Conservation (phyloP, 2,888 invertebrate species). For the Chaitophorus viminalis region DNA sequence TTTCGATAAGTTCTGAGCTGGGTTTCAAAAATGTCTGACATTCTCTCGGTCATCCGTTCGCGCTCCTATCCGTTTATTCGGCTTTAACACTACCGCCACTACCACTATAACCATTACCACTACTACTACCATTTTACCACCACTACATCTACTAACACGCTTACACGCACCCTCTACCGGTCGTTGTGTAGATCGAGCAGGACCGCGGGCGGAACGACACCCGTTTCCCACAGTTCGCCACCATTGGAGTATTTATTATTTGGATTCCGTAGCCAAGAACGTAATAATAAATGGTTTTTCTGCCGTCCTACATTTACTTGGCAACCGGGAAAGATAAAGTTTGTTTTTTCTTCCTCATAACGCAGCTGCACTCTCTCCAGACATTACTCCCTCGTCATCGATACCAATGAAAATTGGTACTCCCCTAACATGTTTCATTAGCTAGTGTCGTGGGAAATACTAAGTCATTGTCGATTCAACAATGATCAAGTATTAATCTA, state of each 20-base stretch:
- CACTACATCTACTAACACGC: not conserved
- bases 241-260: conserved; percentile 57
- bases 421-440: not conserved
- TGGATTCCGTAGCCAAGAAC: conserved; percentile 57
- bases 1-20: conserved; percentile 48
- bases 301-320: conserved; percentile 50
- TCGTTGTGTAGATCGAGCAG: not conserved
- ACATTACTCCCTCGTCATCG: not conserved
- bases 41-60: conserved; percentile 22
- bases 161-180: too few species aligned
- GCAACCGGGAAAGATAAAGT: conserved; percentile 48
- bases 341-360: conserved; percentile 36
- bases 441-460: not conserved
- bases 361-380: not conserved
- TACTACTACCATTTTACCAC: not conserved
- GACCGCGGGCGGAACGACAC: not conserved
- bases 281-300: conserved; percentile 60
- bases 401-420: not conserved
- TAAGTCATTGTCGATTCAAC: not conserved
- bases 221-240: conserved; percentile 19
- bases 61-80: not conserved
- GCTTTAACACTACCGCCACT: too few species aligned
- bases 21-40: conserved; percentile 51
- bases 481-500: too few species aligned
- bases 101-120: too few species aligned